Conservation (phyloP, 2,113 vertebrate genomes). For the Ahaetulla prasina region DNA sequence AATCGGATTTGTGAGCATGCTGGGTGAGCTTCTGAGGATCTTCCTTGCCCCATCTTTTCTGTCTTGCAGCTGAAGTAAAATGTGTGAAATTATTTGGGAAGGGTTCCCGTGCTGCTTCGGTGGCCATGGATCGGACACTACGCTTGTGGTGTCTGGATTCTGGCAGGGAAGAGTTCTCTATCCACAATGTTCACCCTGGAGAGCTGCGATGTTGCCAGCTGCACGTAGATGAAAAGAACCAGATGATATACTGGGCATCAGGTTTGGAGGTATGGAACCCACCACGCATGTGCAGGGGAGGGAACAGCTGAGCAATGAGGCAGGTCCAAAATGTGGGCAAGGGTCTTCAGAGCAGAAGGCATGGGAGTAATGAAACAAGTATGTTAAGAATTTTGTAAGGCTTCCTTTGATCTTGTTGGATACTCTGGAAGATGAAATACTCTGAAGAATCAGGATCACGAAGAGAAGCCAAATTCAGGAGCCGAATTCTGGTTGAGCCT, state of each 20-base stretch:
- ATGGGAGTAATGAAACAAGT: neutral
- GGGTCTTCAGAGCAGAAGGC: neutral
- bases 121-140: slow-evolving; percentile 70
- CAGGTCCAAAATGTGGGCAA: neutral
- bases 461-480: neutral
- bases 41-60: neutral
- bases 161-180: slow-evolving; percentile 64
- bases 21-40: neutral
- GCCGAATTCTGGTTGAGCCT: neutral
- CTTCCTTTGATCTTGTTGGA: neutral
- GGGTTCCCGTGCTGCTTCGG: slow-evolving; percentile 66
- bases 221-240: slow-evolving; percentile 59
- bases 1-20: neutral
- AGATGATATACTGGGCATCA: slow-evolving; percentile 58
- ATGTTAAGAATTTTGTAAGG: neutral
- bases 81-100: slow-evolving; percentile 56
- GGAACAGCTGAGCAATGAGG: neutral
- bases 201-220: slow-evolving; percentile 54
- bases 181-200: slow-evolving; percentile 46
- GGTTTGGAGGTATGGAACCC: slow-evolving; percentile 63
- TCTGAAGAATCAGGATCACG: neutral
- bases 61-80: slow-evolving; percentile 65
- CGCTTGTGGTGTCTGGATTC: slow-evolving; percentile 69
- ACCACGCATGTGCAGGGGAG: neutral
- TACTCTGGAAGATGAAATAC: neutral